phyloP scores from a whole-genome alignment of 2,797 vertebrate species.

The Sciurus carolinensis region DNA sequence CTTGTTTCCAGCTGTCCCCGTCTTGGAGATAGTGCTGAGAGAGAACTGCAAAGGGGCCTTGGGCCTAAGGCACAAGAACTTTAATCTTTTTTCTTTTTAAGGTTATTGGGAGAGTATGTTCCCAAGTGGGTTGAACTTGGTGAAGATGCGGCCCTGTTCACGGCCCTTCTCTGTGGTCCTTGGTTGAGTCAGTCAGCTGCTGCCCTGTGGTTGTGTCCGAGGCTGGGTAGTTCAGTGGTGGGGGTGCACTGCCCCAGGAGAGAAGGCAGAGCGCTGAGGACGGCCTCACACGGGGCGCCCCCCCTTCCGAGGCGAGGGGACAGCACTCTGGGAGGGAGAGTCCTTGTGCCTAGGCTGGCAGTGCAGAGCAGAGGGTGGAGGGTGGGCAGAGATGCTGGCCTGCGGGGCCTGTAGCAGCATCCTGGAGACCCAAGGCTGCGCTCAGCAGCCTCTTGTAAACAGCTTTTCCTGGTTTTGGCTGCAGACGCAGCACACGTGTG shows the following conservation, averaged over 20 bases:
- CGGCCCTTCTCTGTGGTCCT: neutral
- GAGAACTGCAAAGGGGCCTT: neutral
- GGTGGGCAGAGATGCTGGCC: neutral
- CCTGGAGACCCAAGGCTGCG: too few species aligned
- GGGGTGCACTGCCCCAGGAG: neutral
- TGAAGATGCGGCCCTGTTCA: neutral
- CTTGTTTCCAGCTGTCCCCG: neutral
- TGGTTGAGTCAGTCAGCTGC: neutral
- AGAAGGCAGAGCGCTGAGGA: neutral
- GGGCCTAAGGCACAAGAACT: neutral
- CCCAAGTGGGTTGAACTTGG: neutral
- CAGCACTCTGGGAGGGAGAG: neutral
- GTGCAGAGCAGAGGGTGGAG: too few species aligned
- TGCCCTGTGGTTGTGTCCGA: neutral
- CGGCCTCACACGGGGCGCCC: neutral
- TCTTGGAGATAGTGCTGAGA: neutral
- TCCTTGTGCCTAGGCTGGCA: neutral
- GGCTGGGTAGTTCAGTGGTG: neutral
- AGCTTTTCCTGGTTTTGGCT: neutral
- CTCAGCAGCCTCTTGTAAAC: neutral
- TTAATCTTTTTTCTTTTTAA: neutral
- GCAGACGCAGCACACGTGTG: neutral
- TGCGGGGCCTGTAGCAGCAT: neutral
- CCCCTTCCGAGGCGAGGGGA: neutral
- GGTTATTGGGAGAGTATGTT: neutral